Conservation (phyloP, 2,797 vertebrate species). For the Gymnoscopelus microlampas region DNA sequence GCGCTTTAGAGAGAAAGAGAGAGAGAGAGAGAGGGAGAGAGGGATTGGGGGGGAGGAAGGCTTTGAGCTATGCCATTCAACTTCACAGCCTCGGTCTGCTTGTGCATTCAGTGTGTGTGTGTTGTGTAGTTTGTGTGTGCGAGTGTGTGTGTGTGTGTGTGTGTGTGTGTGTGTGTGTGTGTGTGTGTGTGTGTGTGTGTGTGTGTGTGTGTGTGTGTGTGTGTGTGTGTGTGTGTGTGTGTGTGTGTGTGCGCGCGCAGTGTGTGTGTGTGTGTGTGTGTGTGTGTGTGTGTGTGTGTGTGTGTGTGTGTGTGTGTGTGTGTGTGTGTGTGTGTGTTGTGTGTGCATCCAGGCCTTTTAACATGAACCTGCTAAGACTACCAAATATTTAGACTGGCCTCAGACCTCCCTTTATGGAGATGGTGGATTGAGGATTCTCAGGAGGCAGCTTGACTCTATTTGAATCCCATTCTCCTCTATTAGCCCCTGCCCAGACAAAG, state of each 20-base stretch:
- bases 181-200: neutral
- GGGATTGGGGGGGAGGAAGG: constrained; percentile 79
- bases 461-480: constrained; percentile 81
- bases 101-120: constrained; percentile 88
- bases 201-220: neutral
- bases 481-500: constrained; percentile 77
- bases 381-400: constrained; percentile 85
- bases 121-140: constrained; percentile 10
- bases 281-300: constrained; percentile 38
- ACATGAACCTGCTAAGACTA: constrained; percentile 87
- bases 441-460: constrained; percentile 82
- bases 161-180: constrained; percentile 4
- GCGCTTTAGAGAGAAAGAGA: constrained; percentile 73
- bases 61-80: constrained; percentile 98
- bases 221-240: constrained; percentile 41
- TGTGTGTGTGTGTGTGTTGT: constrained; percentile 32
- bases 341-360: constrained; percentile 83
- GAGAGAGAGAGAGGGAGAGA: constrained; percentile 70
- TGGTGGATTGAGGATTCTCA: constrained; percentile 80
- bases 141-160: no score
- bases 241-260: constrained; percentile 32
- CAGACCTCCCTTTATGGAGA: constrained; percentile 77
- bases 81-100: constrained; percentile 94
- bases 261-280: constrained; percentile 67
- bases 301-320: constrained; percentile 47